Conservation (phyloP, 1,140 invertebrate species). For the Antheraea pernyi region DNA sequence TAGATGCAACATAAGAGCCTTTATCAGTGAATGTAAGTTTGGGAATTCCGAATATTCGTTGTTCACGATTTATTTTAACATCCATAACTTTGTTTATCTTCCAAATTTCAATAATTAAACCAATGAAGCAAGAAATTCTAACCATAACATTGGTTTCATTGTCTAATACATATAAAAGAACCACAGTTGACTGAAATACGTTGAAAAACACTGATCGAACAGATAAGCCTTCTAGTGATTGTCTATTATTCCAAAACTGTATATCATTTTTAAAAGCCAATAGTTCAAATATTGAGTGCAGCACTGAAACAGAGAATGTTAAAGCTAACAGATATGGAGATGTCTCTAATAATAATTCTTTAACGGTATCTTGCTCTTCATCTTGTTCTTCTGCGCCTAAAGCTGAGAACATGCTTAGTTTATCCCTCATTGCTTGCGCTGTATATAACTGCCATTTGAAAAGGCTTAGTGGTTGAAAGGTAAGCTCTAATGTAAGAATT, state of each 20-base stretch:
- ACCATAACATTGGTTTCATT: conserved; percentile 99
- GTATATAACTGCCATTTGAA: conserved; percentile 99
- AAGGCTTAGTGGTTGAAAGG: conserved; percentile 95
- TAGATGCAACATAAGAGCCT: conserved; percentile 97
- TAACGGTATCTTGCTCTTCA: conserved; percentile 97
- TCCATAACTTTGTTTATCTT: conserved; percentile 99
- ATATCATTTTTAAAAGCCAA: conserved; percentile 99
- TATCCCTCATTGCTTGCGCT: conserved; percentile 94
- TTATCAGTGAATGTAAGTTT: conserved; percentile 93
- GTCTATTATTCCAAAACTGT: conserved; percentile 99
- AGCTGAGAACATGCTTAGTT: conserved; percentile 84
- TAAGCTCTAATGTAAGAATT: conserved; percentile 87
- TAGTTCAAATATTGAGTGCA: conserved; percentile 99
- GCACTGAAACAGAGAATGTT: conserved; percentile 95
- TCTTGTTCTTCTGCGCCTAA: conserved; percentile 87
- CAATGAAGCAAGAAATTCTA: conserved; percentile 94
- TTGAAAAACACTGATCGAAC: conserved; percentile 99
- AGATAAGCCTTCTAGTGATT: conserved; percentile 97
- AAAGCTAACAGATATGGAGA: conserved; percentile 96
- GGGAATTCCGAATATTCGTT: conserved; percentile 89
- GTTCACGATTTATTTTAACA: conserved; percentile 89
- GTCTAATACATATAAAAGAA: conserved; percentile 97
- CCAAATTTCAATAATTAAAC: conserved; percentile 99
- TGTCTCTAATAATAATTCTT: conserved; percentile 98
- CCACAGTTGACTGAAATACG: conserved; percentile 97